A percentile compares a stretch with the other conserved stretches of the same genome.
phyloP scores from a whole-genome alignment of 1,140 invertebrate species.

The Zaprionus inermis region DNA sequence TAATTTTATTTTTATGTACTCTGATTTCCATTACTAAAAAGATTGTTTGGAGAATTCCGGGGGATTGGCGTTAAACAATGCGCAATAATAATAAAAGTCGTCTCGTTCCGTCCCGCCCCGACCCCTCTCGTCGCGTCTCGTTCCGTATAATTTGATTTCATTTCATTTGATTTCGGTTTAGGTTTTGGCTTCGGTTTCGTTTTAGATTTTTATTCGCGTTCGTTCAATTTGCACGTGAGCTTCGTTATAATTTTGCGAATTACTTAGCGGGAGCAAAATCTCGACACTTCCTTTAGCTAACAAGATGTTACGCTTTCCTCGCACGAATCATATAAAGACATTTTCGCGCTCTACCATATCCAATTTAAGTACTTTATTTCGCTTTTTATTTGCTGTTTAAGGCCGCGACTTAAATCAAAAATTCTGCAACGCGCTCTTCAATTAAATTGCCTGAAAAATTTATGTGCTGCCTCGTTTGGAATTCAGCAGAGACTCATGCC shows the following conservation, averaged over 20 bases:
- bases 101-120: slow-evolving; percentile 17
- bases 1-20: slow-evolving; percentile 78
- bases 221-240: slow-evolving; percentile 37
- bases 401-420: slow-evolving; percentile 46
- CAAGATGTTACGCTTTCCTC: not conserved
- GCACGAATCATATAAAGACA: slow-evolving; percentile 44
- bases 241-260: slow-evolving; percentile 55
- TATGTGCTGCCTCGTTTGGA: slow-evolving; percentile 23
- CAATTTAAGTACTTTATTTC: slow-evolving; percentile 1
- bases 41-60: slow-evolving; percentile 4
- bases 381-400: slow-evolving; percentile 49
- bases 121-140: not conserved
- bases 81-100: slow-evolving; percentile 23
- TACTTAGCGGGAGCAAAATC: slow-evolving; percentile 47
- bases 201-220: slow-evolving; percentile 47
- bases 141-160: slow-evolving; percentile 64
- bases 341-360: slow-evolving; percentile 15
- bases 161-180: slow-evolving; percentile 63
- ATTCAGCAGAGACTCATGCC: not conserved
- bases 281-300: slow-evolving; percentile 4
- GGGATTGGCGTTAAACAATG: slow-evolving; percentile 33
- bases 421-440: slow-evolving; percentile 48
- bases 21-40: slow-evolving; percentile 68
- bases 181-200: slow-evolving; percentile 47
- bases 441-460: slow-evolving; percentile 78